phyloP scores from a whole-genome alignment of 2,797 vertebrate genomes.

The Galagoides demidoff region DNA sequence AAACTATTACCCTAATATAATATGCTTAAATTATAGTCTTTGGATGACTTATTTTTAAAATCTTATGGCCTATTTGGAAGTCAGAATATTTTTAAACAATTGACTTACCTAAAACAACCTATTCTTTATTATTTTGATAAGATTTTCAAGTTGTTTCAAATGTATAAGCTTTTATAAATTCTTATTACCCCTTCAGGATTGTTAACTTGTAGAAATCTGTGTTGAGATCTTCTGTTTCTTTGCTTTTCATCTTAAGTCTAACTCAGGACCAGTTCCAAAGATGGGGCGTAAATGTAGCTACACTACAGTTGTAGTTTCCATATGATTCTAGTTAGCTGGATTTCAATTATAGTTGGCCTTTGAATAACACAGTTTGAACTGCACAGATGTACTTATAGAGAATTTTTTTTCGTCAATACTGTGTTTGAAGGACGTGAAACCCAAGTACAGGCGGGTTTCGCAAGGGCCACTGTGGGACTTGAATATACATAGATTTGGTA shows the following conservation, averaged over 20 bases:
- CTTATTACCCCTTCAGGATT: not conserved
- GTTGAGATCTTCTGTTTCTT: not conserved
- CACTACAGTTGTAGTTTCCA: not conserved
- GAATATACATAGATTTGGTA: not conserved
- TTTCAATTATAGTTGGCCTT: not conserved
- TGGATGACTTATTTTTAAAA: conserved; percentile 47
- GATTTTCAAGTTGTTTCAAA: conserved; percentile 48
- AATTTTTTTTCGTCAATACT: not conserved
- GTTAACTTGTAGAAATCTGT: not conserved
- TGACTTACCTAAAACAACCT: conserved; percentile 27
- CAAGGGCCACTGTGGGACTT: not conserved
- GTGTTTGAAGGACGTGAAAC: not conserved
- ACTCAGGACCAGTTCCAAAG: not conserved
- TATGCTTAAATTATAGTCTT: conserved; percentile 41
- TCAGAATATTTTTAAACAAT: conserved; percentile 50
- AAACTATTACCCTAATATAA: conserved; percentile 46
- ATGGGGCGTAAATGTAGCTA: not conserved
- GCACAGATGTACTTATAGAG: not conserved
- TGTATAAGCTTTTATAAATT: not conserved
- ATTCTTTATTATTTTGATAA: conserved; percentile 40
- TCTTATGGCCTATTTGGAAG: conserved; percentile 47
- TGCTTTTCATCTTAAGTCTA: not conserved
- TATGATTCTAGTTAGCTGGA: conserved; percentile 24
- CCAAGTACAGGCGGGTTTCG: not conserved
- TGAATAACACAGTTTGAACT: not conserved